Evolutionary conservation across 2,797 vertebrate genomes (phyloP), one percentile per base, ranked within the genome.

Genomic region (Eidolon dupreanum): DNA sequence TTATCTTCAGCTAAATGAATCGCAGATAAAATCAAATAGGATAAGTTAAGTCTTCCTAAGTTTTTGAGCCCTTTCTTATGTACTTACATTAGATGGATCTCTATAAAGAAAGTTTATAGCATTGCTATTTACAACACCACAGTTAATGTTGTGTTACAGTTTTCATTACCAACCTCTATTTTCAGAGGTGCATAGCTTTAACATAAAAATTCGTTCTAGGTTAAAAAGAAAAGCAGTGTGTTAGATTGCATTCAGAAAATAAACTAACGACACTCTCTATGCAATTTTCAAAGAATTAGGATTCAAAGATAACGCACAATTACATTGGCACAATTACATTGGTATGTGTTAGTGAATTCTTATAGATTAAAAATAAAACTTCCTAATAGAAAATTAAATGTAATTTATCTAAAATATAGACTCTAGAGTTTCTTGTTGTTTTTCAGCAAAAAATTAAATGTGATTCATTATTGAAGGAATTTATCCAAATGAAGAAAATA

Each of bases 141-240:
- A 86, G 91, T 97, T 97, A 97, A 97, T 89, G 93, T 97, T 88
- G 86, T 94, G 93, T 95, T 94, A 85, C 83, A 81, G 66, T 75
- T 96, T 96, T 95, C 91, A 98, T 97, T 96, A 96, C 93, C 95
- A 94, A 55, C 83, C 83, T 96, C 81, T 96, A 13, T 95, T 96
- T 97, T 89, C 94, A 87, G 86, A 97, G 95, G 95, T 93, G 75
- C 93, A 81, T 57, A 91, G 87, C n/a, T 94, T 94, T 71, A 71
- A 70, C 90, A 92, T 91, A 95, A 96, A 96, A 78, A 92, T 93
- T 89, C 90, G 49, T 79, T 96, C 70, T 70, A 41, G 68, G 93
- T 93, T 96, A 90, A 90, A 95, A 88, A 93, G 79, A 79, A 96
- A 86, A 97, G 43, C 38, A 36, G 8, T 31, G n/a, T 78, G 10